A percentile compares a stretch with the other conserved stretches of the same genome.
Conservation (phyloP, 2,888 invertebrate genomes). For the Eilema griseolum region DNA sequence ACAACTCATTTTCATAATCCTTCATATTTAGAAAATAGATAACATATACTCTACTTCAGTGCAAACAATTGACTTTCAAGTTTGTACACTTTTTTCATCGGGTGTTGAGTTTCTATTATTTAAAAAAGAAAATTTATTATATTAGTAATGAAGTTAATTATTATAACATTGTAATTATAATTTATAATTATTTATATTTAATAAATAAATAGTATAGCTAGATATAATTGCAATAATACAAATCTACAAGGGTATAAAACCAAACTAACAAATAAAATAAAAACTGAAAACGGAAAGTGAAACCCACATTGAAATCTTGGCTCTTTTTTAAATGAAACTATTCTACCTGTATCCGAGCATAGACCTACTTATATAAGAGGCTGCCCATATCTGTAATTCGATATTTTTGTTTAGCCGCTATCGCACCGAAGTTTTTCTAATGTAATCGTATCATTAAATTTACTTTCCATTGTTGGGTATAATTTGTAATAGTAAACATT, state of each 20-base stretch:
- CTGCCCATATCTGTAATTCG: conserved; percentile 66
- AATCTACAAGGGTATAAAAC: neutral
- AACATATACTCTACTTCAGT: neutral
- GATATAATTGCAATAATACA: neutral
- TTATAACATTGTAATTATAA: too few relatives aligned
- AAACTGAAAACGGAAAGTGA: conserved; percentile 5
- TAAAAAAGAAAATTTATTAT: neutral
- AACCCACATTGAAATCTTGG: neutral
- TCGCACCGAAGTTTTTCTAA: conserved; percentile 56
- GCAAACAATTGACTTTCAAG: neutral
- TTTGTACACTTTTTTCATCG: neutral
- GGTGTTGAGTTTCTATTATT: neutral
- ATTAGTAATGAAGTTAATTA: too few relatives aligned
- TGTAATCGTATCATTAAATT: conserved; percentile 68
- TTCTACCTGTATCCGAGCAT: conserved; percentile 38
- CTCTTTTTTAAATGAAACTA: conserved; percentile 20
- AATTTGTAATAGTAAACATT: conserved; percentile 85
- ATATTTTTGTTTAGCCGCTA: conserved; percentile 74
- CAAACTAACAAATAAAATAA: neutral
- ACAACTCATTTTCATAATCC: too few relatives aligned
- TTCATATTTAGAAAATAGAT: too few relatives aligned
- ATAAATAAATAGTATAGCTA: too few relatives aligned
- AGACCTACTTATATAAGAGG: conserved; percentile 10
- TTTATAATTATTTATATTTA: neutral
- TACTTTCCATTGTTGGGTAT: conserved; percentile 68